Evolutionary conservation across 1,140 invertebrate species (phyloP), one percentile per base, ranked within the genome.

Genomic region (Dysdera silvatica): DNA sequence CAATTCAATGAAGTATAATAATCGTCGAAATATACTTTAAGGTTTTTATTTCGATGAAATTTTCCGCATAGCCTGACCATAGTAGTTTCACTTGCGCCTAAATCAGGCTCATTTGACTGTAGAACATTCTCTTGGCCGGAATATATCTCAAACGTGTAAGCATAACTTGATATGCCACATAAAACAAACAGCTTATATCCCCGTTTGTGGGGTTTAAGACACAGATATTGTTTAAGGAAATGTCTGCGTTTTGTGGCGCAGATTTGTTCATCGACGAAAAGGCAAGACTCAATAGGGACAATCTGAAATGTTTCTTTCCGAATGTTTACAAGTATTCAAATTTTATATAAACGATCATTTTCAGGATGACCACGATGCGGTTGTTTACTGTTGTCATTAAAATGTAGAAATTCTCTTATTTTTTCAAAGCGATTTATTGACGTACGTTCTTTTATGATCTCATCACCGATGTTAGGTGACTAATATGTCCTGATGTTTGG

Each of bases 141-240:
- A n/a, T n/a, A n/a, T 61, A 61, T 61, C 20, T 20, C 24, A 18
- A 20, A 37, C 35, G n/a, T 37, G 35, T 10, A 37, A 37, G 35
- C 8, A 37, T 37, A 37, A 37, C 8, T 37, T 37, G 35, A 37
- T 10, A 37, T 37, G 8, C 35, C 35, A 37, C 35, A 37, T 37
- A 37, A 37, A n/a, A 37, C 35, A n/a, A 37, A 37, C 8, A 37
- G 8, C n/a, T 37, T 37, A 37, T 10, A 37, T n/a, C 35, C n/a
- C 35, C 35, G n/a, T 37, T 37, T 37, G 35, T 37, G 35, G n/a
- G 35, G 35, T 37, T 37, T 37, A 37, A 37, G 35, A 37, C 8
- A n/a, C 35, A 37, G n/a, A 37, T 37, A 37, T n/a, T 37, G 35
- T n/a, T 37, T 37, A 37, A 37, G 35, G 8, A n/a, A 37, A 37